Evolutionary conservation across 2,888 invertebrate genomes (phyloP).

Genomic region (Hermodice carunculata): DNA sequence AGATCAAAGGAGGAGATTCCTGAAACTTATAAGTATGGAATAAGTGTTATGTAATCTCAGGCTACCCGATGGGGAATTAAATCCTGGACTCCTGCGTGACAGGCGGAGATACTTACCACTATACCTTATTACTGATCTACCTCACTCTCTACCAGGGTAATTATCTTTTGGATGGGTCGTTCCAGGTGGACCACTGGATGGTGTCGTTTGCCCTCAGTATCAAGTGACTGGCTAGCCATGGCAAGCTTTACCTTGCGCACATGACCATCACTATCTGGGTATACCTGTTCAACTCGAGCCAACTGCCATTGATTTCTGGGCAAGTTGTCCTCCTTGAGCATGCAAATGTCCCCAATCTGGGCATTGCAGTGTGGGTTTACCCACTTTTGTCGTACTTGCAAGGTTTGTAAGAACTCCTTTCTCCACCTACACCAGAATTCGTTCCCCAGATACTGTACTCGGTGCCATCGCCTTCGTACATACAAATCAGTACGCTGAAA

Average conservation of each 20-base stretch:
- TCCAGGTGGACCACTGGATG: not conserved
- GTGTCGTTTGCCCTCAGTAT: not conserved
- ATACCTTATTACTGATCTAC: too few species aligned
- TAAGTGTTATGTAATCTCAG: too few species aligned
- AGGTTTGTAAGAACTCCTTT: constrained; percentile 13
- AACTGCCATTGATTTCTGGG: constrained; percentile 6
- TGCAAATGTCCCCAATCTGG: constrained; percentile 14
- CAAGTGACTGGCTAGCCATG: not conserved
- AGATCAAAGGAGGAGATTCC: too few species aligned
- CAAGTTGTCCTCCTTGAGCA: constrained; percentile 3
- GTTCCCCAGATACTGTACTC: constrained; percentile 23
- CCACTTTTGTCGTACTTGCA: constrained; percentile 27
- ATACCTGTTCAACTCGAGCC: constrained; percentile 15
- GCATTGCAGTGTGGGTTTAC: not conserved
- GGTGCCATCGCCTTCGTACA: constrained; percentile 11
- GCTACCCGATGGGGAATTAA: too few species aligned
- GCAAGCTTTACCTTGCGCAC: constrained; percentile 24
- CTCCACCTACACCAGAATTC: constrained; percentile 25
- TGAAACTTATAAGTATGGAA: too few species aligned
- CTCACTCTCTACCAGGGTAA: constrained; percentile 8
- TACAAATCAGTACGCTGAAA: constrained; percentile 12
- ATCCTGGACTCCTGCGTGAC: too few species aligned
- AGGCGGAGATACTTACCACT: too few species aligned
- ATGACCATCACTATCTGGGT: constrained; percentile 10
- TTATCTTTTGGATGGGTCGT: constrained; percentile 22